These are phyloP conservation scores for Gymnoscopelus microlampas DNA, from an alignment of 2,797 vertebrate species.

Conservation along the genomic window DNA sequence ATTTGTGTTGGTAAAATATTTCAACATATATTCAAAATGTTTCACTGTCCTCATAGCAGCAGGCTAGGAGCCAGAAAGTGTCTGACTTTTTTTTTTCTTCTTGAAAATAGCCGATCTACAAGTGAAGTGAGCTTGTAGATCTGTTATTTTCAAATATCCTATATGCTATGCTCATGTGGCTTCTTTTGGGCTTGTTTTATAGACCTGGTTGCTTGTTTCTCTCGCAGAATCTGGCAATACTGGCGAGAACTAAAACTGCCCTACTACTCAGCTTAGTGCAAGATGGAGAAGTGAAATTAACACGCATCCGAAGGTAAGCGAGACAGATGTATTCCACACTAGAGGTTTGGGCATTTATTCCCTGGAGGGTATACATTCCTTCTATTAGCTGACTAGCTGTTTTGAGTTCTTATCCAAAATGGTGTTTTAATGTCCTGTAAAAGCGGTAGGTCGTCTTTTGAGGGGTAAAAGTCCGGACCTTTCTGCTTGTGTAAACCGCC, in stretches of 20 bases:
- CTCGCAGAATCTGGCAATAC: too few relatives aligned
- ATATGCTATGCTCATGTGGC: too few relatives aligned
- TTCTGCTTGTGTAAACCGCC: conserved; percentile 82
- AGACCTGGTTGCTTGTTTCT: too few relatives aligned
- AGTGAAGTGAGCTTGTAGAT: too few relatives aligned
- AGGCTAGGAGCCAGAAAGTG: background rate
- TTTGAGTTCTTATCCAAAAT: background rate
- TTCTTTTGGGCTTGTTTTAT: too few relatives aligned
- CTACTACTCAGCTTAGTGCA: conserved; percentile 78
- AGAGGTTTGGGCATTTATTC: conserved; percentile 13
- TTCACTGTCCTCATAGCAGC: background rate
- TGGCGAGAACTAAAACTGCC: conserved; percentile 49
- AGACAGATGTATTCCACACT: conserved; percentile 49
- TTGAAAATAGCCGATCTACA: too few relatives aligned
- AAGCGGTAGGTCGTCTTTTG: conserved; percentile 46
- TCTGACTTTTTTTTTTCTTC: background rate
- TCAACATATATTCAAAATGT: too few relatives aligned
- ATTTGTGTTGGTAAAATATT: too few relatives aligned
- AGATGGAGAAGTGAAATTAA: conserved; percentile 87
- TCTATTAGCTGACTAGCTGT: background rate
- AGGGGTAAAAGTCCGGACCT: conserved; percentile 63
- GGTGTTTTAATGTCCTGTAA: background rate
- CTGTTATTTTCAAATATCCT: too few relatives aligned
- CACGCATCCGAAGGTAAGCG: conserved; percentile 83
- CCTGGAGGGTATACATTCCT: background rate